Evolutionary conservation across 2,888 invertebrate species (phyloP), one percentile per base, ranked within the genome.

Genomic region (Amphiduros pacificus): DNA sequence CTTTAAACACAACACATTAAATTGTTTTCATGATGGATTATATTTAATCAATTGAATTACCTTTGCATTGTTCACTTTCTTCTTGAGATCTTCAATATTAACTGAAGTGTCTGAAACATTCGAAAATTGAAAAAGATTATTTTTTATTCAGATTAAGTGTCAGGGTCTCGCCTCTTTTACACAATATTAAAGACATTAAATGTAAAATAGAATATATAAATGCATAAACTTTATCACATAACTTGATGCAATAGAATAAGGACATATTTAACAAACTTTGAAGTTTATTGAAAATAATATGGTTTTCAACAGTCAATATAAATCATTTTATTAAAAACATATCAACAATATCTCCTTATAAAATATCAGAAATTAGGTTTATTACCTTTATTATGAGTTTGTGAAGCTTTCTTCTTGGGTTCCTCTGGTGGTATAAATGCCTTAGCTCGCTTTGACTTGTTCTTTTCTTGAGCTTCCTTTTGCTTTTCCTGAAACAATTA

Each of bases 381-480:
- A 6, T 24, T 26, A 26, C n/a, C n/a, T n/a, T n/a, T n/a, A n/a
- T n/a, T n/a, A n/a, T n/a, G n/a, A n/a, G n/a, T n/a, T n/a, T n/a
- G n/a, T n/a, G n/a, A n/a, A n/a, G n/a, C n/a, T n/a, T n/a, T n/a
- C n/a, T 31, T 64, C 63, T 2, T 62, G 63, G 67, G 64, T 58
- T 77, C 77, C 53, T 70, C 70, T 1, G 76, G 95, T 54, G 94
- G 91, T 69, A 93, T 85, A 79, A 91, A 95, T 63, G 90, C 89
- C 80, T 90, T 87, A 67, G 89, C 90, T 69, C 94, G 86, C 71
- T 88, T 88, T 74, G 91, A 91, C 67, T 92, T 88, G 71, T 90
- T 87, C 61, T 74, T 72, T 32, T 68, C 89, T 51, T 89, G 88
- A 1, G 88, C 89, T 73, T 69, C 71, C 44, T 68, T 71, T 63